phyloP scores from a whole-genome alignment of 2,888 invertebrate species.

The Aporophyla lueneburgensis region DNA sequence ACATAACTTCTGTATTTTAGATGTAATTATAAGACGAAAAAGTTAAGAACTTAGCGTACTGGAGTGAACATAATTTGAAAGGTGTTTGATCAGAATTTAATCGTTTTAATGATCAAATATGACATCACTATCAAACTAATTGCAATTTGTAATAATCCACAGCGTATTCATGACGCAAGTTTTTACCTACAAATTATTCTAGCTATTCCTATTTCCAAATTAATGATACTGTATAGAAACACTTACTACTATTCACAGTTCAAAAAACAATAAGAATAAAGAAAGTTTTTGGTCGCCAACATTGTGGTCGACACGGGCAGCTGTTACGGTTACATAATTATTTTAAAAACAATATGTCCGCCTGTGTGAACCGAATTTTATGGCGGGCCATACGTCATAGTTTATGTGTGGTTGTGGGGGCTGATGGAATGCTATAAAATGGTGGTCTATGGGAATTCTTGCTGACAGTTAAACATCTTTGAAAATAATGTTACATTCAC shows the following conservation, averaged over 20 bases:
- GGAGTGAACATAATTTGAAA: not conserved
- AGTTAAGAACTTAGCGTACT: constrained; percentile 22
- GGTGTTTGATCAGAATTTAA: not conserved
- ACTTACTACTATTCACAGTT: constrained; percentile 26
- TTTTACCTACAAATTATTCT: not conserved
- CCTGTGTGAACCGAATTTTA: not conserved
- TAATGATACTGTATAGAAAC: not conserved
- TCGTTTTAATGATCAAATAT: not conserved
- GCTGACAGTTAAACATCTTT: not conserved
- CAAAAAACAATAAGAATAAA: constrained; percentile 27
- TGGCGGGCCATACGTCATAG: not conserved
- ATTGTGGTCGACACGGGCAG: constrained; percentile 20
- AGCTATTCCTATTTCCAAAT: not conserved
- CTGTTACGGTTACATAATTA: constrained; percentile 43
- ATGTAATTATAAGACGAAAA: not conserved
- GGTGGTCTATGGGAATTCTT: no score
- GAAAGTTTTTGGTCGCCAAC: constrained; percentile 33
- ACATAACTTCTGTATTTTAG: not conserved
- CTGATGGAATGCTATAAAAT: no score
- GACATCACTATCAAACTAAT: no score
- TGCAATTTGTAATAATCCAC: not conserved
- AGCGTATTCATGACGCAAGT: not conserved
- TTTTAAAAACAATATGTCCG: constrained; percentile 38
- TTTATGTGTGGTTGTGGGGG: not conserved
- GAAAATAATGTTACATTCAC: not conserved